phyloP scores from a whole-genome alignment of 2,113 vertebrate genomes.

The Himantopus leucocephalus region DNA sequence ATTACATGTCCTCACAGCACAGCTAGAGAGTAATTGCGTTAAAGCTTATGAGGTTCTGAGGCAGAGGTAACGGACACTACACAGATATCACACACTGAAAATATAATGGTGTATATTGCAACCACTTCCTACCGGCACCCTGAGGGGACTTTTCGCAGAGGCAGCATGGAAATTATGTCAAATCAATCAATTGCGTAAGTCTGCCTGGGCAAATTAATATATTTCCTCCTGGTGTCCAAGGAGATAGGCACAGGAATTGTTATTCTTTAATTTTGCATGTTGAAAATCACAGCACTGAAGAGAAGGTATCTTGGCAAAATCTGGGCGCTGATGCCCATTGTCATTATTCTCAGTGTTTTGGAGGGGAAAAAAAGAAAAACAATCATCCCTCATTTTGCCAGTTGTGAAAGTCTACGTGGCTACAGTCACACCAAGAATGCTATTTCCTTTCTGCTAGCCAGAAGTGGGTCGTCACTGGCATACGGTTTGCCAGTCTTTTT shows the following conservation, averaged over 20 bases:
- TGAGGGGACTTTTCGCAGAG: background rate
- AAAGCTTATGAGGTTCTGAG: background rate
- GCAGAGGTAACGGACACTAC: background rate
- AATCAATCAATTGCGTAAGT: background rate
- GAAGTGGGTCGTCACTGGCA: background rate
- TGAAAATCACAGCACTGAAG: background rate
- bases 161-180: background rate
- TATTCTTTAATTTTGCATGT: background rate
- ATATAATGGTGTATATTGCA: background rate
- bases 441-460: background rate
- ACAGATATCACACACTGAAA: background rate
- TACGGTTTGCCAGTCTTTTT: background rate
- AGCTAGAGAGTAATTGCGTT: background rate
- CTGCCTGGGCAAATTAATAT: background rate
- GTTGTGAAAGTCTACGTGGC: background rate
- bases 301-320: background rate
- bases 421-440: background rate
- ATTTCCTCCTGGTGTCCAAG: background rate
- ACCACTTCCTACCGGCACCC: background rate
- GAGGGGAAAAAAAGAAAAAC: background rate
- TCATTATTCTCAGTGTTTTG: background rate
- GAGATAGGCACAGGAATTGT: background rate
- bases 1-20: background rate
- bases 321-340: background rate
- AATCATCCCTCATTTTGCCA: fast-evolving